A percentile compares a stretch with the other conserved stretches of the same genome.
These are phyloP conservation scores for Polydrusus tereticollis DNA, from an alignment of 2,888 invertebrate genomes.

Conservation along the genomic window DNA sequence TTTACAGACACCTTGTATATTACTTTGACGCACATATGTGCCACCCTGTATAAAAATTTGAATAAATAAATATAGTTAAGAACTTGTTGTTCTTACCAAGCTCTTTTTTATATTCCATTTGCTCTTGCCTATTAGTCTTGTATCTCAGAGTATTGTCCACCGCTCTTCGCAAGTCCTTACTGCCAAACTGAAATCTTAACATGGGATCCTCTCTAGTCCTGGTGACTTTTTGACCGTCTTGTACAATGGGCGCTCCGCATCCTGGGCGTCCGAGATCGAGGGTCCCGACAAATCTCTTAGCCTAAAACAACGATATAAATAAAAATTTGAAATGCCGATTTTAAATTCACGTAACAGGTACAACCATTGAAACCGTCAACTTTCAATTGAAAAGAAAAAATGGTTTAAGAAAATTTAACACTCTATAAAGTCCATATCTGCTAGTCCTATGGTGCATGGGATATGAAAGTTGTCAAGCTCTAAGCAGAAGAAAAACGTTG, in stretches of 20 bases:
- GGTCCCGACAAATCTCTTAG: slow-evolving; percentile 61
- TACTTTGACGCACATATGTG: no score
- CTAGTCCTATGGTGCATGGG: no score
- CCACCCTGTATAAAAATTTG: no score
- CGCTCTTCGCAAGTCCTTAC: slow-evolving; percentile 73
- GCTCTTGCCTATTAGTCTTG: slow-evolving; percentile 71
- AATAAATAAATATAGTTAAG: no score
- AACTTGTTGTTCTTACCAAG: slow-evolving; percentile 68
- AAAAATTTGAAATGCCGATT: neutral
- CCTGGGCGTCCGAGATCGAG: slow-evolving; percentile 60
- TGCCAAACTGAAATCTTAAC: slow-evolving; percentile 72
- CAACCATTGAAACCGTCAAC: no score
- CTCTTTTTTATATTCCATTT: slow-evolving; percentile 72
- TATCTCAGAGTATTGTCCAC: slow-evolving; percentile 81
- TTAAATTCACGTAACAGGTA: neutral
- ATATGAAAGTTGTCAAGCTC: no score
- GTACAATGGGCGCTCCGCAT: slow-evolving; percentile 64
- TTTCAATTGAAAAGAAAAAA: no score
- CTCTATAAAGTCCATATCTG: no score
- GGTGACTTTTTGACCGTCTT: slow-evolving; percentile 63
- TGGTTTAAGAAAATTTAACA: no score
- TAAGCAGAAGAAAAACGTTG: no score
- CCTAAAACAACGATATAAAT: slow-evolving; percentile 51
- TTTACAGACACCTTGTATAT: no score
- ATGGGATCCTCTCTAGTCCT: slow-evolving; percentile 73